Conservation (phyloP, 2,797 vertebrate genomes). For the Myripristis murdjan region DNA sequence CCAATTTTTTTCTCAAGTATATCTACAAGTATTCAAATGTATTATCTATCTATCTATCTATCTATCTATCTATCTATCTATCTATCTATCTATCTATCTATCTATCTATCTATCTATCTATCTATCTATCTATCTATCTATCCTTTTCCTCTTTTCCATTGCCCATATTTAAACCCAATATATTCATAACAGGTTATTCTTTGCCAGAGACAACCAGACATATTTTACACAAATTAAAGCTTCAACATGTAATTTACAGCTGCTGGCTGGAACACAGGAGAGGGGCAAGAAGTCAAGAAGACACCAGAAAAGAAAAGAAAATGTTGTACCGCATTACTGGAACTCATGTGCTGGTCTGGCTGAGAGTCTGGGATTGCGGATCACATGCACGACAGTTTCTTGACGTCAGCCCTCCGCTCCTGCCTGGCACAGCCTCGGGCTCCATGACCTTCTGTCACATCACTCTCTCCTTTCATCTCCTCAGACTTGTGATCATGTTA, state of each 20-base stretch:
- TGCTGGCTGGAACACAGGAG: conserved; percentile 64
- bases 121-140: background rate
- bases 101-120: conserved; percentile 2
- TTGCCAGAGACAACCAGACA: conserved; percentile 83
- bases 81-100: background rate
- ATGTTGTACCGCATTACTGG: background rate
- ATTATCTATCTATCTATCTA: background rate
- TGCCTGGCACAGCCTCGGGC: conserved; percentile 4
- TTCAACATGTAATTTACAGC: conserved; percentile 86
- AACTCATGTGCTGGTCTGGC: conserved; percentile 63
- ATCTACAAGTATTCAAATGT: too few relatives aligned
- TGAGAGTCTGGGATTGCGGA: conserved; percentile 12
- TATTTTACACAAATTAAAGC: conserved; percentile 85
- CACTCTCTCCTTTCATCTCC: conserved; percentile 37
- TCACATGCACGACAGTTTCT: conserved; percentile 2
- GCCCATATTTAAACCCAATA: too few relatives aligned
- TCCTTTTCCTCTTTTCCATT: conserved; percentile 49
- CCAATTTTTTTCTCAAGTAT: too few relatives aligned
- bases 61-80: background rate
- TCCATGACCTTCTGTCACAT: conserved; percentile 44
- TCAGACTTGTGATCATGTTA: conserved; percentile 27
- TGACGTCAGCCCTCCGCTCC: background rate
- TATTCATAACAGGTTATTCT: conserved; percentile 16
- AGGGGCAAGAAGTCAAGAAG: conserved; percentile 71
- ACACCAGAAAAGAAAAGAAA: conserved; percentile 47